Evolutionary conservation across 2,113 vertebrate species (phyloP), one percentile per base, ranked within the genome.

Genomic region (Sclerurus mexicanus): DNA sequence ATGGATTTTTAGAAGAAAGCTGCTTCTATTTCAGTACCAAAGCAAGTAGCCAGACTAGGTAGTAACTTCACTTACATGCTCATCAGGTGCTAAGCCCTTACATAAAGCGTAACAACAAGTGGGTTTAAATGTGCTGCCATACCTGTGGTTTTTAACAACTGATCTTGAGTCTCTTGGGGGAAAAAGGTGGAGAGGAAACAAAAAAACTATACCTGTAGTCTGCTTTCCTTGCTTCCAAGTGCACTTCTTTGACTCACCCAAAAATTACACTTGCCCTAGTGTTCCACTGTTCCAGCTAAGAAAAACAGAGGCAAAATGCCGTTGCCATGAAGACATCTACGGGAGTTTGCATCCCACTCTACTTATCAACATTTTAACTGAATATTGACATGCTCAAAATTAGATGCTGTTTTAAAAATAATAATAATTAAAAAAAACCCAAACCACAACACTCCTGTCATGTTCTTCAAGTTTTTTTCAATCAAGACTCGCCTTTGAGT

Each of bases 201-300:
- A 52, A 49, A 49, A 24, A 4, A 77, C 7, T 68, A 33, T 39
- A 58, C 49, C 16, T 40, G 3, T 20, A 85, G 10, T 33, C 62
- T 73, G 46, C 47, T 31, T 96, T 85, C 85, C 72, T 82, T 84
- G 31, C 50, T 85, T 95, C 92, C 74, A 95, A 96, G 87, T 52
- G 37, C 60, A 82, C 83, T 95, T 93, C 62, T 77, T 67, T n/a
- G 72, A 77, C 13, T 81, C 50, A 67, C 49, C 52, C 64, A 55
- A 55, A 93, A 96, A 89, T 67, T 21, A 87, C 55, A 50, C 84
- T 76, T 74, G 44, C 19, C 62, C 58, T 40, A 62, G 28, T 56
- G 46, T 56, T 87, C 56, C 31, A 66, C 62, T 89, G 94, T 21
- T 93, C 77, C 18, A 91, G 71, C 78, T 49, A 40, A 64, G 40